Conservation (phyloP, 2,888 invertebrate species). For the Cosmia pyralina region DNA sequence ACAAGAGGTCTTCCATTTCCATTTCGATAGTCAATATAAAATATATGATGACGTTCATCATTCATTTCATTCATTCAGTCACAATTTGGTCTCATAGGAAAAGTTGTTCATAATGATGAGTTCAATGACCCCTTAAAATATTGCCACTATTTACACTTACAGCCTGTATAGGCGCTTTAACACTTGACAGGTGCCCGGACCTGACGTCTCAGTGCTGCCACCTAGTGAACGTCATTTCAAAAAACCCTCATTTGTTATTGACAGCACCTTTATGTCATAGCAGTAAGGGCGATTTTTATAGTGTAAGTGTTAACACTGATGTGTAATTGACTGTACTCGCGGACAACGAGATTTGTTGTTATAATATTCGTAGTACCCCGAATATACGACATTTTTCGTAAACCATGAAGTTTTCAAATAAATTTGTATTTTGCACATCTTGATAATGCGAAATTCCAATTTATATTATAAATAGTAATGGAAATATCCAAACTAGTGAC, state of each 20-base stretch:
- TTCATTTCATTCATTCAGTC: too few species aligned
- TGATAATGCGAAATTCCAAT: not conserved
- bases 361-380: constrained; percentile 1
- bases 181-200: too few species aligned
- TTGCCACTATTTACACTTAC: too few species aligned
- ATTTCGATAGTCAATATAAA: not conserved
- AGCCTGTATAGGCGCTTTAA: too few species aligned
- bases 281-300: not conserved
- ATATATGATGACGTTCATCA: not conserved
- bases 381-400: not conserved
- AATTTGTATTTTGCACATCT: not conserved
- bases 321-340: not conserved
- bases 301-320: not conserved
- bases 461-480: not conserved
- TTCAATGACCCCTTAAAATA: too few species aligned
- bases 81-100: too few species aligned
- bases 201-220: too few species aligned
- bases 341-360: constrained; percentile 6
- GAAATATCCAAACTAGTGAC: not conserved
- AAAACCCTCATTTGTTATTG: not conserved
- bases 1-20: not conserved
- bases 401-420: not conserved
- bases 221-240: too few species aligned
- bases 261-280: not conserved
- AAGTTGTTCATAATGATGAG: too few species aligned